Conservation (phyloP, 2,888 invertebrate species). For the Agrotis puta region DNA sequence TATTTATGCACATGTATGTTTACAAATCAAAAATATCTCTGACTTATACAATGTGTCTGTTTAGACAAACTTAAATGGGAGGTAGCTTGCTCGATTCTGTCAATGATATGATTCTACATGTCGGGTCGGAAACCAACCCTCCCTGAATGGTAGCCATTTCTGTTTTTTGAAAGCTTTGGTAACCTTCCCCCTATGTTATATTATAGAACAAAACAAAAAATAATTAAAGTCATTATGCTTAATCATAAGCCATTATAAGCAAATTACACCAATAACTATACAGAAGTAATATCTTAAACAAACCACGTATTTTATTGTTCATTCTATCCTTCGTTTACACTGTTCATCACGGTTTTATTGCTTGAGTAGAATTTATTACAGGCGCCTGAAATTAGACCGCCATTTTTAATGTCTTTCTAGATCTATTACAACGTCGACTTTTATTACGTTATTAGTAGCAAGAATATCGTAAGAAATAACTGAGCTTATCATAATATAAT, state of each 20-base stretch:
- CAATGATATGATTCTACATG: too few species aligned
- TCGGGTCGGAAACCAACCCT: too few species aligned
- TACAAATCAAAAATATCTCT: too few species aligned
- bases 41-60: too few species aligned
- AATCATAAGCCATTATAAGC: too few species aligned
- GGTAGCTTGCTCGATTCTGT: too few species aligned
- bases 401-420: slow-evolving; percentile 41
- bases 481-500: slow-evolving; percentile 1
- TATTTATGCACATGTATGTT: too few species aligned
- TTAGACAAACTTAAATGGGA: too few species aligned
- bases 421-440: slow-evolving; percentile 32
- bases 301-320: slow-evolving; percentile 29
- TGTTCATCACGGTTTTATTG: slow-evolving; percentile 42
- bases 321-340: slow-evolving; percentile 25
- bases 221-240: too few species aligned
- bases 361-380: slow-evolving; percentile 38
- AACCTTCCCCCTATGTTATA: too few species aligned
- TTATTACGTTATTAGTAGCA: slow-evolving; percentile 35
- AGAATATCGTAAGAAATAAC: not conserved
- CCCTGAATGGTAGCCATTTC: too few species aligned
- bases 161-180: too few species aligned
- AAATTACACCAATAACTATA: not conserved
- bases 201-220: not conserved
- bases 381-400: slow-evolving; percentile 42
- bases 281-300: slow-evolving; percentile 9